Base-by-base conservation (phyloP, 2,888 invertebrate genomes). In the Pemphredon lugubris region DNA sequence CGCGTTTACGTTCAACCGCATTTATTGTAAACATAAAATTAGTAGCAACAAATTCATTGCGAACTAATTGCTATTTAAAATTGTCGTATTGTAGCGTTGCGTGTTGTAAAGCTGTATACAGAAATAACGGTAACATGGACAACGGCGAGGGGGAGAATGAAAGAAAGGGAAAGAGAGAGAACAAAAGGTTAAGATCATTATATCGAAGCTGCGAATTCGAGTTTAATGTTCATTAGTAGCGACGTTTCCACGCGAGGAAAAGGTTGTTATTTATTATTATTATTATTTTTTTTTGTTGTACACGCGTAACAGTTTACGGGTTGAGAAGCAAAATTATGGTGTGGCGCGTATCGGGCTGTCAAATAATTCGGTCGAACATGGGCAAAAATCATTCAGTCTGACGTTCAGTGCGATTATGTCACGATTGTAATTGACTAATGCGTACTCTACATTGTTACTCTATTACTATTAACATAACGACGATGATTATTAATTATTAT, bases 381-480 rank as follows among this genome's bases (percentile, higher is more conserved):
- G 45, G 39, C 34, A 44, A 34, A 44, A 26, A 50, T 20, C 34
- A 61, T 40, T 59, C 44, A n/a, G 59, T 69, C 73, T 40, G 66
- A 73, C 69, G 61, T 73, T 76, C 67, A 58, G 47, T 50, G 61
- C 57, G 69, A 71, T 64, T 69, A 67, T 63, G 23, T 65, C 68
- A 55, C 51, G 59, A 68, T 70, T 70, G 54, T 73, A 73, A 73
- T 79, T 70, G 59, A 77, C 59, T 73, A 73, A 72, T 73, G 75
- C 72, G 61, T 77, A 80, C 79, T 86, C 80, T 73, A 80, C 77
- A 81, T 83, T 85, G 83, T 85, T 85, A 84, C 65, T 79, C 79
- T 77, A 81, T 83, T 80, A 75, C 60, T 75, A 79, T 80, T 81
- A 78, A 66, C 63, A 55, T 78, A 61, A 77, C 63, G 68, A 82